Conservation (phyloP, 2,888 invertebrate genomes). For the Anticlea derivata region DNA sequence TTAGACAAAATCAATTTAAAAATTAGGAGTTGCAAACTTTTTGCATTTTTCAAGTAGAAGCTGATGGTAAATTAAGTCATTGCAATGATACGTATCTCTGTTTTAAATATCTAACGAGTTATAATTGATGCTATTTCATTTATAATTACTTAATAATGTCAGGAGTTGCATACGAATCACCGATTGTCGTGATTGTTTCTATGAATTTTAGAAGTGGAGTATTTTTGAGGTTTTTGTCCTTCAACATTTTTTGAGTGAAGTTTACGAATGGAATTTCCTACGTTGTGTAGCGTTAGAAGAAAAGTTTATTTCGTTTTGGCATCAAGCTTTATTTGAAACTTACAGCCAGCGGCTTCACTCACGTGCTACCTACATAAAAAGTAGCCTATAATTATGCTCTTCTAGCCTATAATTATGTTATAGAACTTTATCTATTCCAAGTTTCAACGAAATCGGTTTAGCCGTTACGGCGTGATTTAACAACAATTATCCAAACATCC, state of each 20-base stretch:
- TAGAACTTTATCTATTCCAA: no score
- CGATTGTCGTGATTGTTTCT: slow-evolving; percentile 65
- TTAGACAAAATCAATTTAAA: not conserved
- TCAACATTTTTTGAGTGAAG: slow-evolving; percentile 42
- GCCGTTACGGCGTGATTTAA: no score
- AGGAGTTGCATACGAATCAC: slow-evolving; percentile 76
- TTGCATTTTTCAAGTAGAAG: slow-evolving; percentile 14
- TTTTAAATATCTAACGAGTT: slow-evolving; percentile 79
- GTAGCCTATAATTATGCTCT: no score
- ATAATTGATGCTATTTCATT: slow-evolving; percentile 75
- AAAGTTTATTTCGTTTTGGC: not conserved
- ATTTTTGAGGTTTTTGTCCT: slow-evolving; percentile 44
- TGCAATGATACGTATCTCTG: slow-evolving; percentile 52
- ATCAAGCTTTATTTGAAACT: no score
- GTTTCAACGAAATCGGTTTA: no score
- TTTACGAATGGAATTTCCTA: slow-evolving; percentile 61
- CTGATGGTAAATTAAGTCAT: slow-evolving; percentile 53
- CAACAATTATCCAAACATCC: no score
- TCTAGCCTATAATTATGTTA: no score
- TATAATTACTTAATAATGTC: slow-evolving; percentile 64
- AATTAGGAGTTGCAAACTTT: slow-evolving; percentile 1
- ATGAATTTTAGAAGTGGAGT: slow-evolving; percentile 40
- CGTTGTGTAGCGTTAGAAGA: slow-evolving; percentile 42
- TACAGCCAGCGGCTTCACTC: no score
- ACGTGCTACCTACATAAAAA: no score